A percentile compares a stretch with the other conserved stretches of the same genome.
These are phyloP conservation scores for Ischnus inquisitorius DNA, from an alignment of 2,888 invertebrate genomes.

Conservation along the genomic window DNA sequence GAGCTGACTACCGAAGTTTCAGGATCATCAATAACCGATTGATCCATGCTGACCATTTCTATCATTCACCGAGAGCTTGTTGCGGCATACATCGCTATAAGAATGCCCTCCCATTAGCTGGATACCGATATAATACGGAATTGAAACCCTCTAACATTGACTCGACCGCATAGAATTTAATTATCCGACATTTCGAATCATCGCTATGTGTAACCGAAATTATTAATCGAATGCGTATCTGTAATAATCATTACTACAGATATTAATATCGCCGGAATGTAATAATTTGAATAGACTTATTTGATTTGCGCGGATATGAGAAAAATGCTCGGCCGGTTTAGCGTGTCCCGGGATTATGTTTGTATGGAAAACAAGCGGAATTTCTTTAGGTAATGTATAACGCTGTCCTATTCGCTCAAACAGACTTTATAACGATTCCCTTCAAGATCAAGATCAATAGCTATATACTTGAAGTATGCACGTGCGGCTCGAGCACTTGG, in stretches of 20 bases:
- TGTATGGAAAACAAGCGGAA: background rate
- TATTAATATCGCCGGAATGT: background rate
- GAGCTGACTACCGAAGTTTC: background rate
- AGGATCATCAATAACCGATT: conserved; percentile 13
- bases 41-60: conserved; percentile 3
- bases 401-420: background rate
- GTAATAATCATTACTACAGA: background rate
- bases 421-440: background rate
- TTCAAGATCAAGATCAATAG: conserved; percentile 45
- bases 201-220: background rate
- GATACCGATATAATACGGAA: background rate
- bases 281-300: background rate
- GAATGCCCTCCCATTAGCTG: background rate
- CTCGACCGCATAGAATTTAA: background rate
- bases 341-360: background rate
- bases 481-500: conserved; percentile 17
- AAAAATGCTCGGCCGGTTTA: background rate
- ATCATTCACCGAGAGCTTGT: background rate
- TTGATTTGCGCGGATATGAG: background rate
- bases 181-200: background rate
- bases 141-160: background rate
- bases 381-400: background rate
- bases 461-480: conserved; percentile 1
- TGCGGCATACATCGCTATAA: background rate
- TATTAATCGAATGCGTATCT: too few species aligned